These are phyloP conservation scores for Chelonia mydas DNA, from an alignment of 2,797 vertebrate species.

Conservation along the genomic window DNA sequence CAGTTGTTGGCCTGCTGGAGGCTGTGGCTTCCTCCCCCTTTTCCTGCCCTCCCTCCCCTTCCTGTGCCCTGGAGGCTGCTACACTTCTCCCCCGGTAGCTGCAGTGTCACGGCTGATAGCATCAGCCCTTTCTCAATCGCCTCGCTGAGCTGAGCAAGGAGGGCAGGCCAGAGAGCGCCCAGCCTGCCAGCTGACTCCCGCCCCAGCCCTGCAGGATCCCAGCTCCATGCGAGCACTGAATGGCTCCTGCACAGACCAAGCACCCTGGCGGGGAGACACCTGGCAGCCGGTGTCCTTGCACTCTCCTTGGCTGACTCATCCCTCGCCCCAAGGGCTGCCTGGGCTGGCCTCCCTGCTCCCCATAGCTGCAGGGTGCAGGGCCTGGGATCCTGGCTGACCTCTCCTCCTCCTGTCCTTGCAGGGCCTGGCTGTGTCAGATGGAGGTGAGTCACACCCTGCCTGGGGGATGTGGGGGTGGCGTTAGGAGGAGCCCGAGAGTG, in stretches of 20 bases:
- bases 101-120: conserved; percentile 1
- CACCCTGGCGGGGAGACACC: no score
- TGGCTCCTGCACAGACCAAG: background rate
- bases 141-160: no score
- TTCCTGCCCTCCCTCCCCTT: conserved; percentile 43
- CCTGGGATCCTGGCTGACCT: background rate
- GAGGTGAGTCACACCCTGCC: conserved; percentile 87
- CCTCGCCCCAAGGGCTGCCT: background rate
- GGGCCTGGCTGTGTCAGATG: conserved; percentile 94
- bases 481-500: background rate
- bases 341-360: background rate
- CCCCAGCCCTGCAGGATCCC: background rate
- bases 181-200: background rate
- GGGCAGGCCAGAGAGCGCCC: background rate
- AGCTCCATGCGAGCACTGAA: background rate
- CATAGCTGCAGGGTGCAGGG: background rate
- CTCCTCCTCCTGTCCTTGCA: conserved; percentile 74
- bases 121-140: conserved; percentile 15
- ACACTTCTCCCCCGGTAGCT: conserved; percentile 23
- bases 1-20: background rate
- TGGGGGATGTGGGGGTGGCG: background rate
- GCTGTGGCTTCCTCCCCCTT: conserved; percentile 65
- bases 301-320: background rate
- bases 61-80: conserved; percentile 40
- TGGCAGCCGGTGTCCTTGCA: no score